A percentile compares a stretch with the other conserved stretches of the same genome.
Conservation (phyloP, 1,140 invertebrate genomes). For the Psilanteris sp. region DNA sequence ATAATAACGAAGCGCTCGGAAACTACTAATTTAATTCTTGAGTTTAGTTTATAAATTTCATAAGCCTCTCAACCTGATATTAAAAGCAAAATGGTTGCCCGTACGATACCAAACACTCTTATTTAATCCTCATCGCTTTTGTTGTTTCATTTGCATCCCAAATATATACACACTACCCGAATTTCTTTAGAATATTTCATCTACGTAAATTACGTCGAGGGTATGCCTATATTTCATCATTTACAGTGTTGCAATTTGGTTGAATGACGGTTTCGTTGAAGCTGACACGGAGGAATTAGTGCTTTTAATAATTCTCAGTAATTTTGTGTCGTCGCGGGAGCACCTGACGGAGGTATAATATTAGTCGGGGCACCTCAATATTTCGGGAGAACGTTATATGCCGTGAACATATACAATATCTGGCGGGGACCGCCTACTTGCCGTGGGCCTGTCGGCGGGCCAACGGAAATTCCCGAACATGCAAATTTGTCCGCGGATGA, state of each 20-base stretch:
- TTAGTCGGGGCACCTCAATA: conserved; percentile 31
- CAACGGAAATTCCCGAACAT: conserved; percentile 59
- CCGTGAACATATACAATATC: conserved; percentile 27
- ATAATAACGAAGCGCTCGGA: too few relatives aligned
- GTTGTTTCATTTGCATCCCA: conserved; percentile 15
- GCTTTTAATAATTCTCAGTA: conserved; percentile 55
- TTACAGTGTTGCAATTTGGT: conserved; percentile 47
- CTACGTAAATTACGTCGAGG: conserved; percentile 27
- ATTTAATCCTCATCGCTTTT: too few relatives aligned
- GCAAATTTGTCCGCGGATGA: conserved; percentile 58
- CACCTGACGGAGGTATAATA: conserved; percentile 49
- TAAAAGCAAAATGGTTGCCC: too few relatives aligned
- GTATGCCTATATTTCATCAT: conserved; percentile 36
- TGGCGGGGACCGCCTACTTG: conserved; percentile 33
- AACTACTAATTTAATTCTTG: too few relatives aligned
- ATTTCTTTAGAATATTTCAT: conserved; percentile 13
- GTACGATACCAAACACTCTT: conserved; percentile 1
- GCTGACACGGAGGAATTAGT: conserved; percentile 42
- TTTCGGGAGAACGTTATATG: conserved; percentile 30
- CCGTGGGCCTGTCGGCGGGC: conserved; percentile 44
- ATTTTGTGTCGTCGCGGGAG: conserved; percentile 49
- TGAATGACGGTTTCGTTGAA: conserved; percentile 32
- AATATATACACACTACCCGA: conserved; percentile 26
- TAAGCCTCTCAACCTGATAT: too few relatives aligned
- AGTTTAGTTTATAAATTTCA: too few relatives aligned